These are phyloP conservation scores for Autographa gamma DNA, from an alignment of 2,888 invertebrate species.

Conservation along the genomic window DNA sequence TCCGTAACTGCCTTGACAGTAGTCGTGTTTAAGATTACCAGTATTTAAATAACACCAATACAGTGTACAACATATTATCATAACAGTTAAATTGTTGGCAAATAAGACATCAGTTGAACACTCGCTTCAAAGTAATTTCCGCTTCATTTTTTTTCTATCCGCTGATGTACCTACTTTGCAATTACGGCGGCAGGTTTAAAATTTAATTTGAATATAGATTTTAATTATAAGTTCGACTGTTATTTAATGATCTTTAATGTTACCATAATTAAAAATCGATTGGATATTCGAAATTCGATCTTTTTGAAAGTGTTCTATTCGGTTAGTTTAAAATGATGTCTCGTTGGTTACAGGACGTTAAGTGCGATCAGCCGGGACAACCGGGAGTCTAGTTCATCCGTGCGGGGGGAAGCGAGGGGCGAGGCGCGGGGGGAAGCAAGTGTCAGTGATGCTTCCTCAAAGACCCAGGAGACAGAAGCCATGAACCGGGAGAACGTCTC, in stretches of 20 bases:
- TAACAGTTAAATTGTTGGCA: neutral
- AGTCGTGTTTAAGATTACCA: slow-evolving; percentile 28
- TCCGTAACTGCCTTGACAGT: slow-evolving; percentile 45
- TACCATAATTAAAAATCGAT: neutral
- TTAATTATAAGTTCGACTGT: neutral
- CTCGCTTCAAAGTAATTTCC: neutral
- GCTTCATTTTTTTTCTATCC: neutral
- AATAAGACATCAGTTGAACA: neutral
- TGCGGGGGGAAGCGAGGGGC: slow-evolving; percentile 33
- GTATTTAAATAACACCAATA: neutral
- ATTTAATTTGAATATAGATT: neutral
- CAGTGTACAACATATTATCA: neutral
- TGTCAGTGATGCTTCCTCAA: slow-evolving; percentile 68
- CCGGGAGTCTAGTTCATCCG: slow-evolving; percentile 36
- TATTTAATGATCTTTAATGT: neutral
- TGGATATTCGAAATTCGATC: neutral
- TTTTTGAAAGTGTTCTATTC: neutral
- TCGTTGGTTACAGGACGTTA: slow-evolving; percentile 69
- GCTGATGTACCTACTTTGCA: neutral
- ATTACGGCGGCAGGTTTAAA: neutral
- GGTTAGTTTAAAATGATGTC: neutral
- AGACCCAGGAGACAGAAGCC: slow-evolving; percentile 66
- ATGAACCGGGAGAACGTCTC: slow-evolving; percentile 85
- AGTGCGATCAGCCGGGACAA: slow-evolving; percentile 69
- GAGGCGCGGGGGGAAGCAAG: slow-evolving; percentile 34